Conservation (phyloP, 2,113 vertebrate genomes). For the Bubo scandiacus region DNA sequence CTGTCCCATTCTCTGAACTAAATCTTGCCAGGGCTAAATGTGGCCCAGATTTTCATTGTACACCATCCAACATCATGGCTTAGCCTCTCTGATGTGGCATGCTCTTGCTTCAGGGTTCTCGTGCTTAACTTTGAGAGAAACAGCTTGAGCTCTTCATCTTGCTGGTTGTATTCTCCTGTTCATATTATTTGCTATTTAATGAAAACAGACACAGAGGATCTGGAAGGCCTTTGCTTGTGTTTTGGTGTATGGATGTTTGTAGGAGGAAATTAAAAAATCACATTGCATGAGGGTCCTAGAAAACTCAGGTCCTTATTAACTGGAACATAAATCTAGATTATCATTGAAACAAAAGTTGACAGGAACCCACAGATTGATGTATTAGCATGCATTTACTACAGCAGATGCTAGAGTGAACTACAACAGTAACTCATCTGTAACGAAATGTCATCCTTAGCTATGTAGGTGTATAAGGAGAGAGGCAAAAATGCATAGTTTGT, state of each 20-base stretch:
- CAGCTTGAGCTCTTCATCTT: neutral
- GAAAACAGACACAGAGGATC: neutral
- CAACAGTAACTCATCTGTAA: constrained; percentile 53
- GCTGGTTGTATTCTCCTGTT: neutral
- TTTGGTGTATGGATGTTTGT: neutral
- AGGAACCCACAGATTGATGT: neutral
- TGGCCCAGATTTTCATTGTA: neutral
- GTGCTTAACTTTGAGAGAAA: neutral
- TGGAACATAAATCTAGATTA: neutral
- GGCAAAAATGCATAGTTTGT: constrained; percentile 39
- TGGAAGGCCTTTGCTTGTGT: neutral
- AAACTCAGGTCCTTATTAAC: neutral
- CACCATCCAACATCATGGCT: neutral
- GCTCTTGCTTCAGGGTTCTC: neutral
- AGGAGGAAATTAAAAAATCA: neutral
- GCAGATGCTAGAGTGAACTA: constrained; percentile 13
- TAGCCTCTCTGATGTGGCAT: neutral
- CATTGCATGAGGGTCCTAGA: neutral
- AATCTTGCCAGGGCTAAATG: neutral
- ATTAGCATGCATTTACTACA: neutral
- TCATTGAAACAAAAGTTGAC: neutral
- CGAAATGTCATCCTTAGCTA: constrained; percentile 49
- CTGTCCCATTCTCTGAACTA: neutral
- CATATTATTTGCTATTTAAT: neutral
- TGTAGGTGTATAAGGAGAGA: constrained; percentile 27